phyloP scores from a whole-genome alignment of 37 sponge, comb jelly and placozoan species.

The Aplysina aerophoba region DNA sequence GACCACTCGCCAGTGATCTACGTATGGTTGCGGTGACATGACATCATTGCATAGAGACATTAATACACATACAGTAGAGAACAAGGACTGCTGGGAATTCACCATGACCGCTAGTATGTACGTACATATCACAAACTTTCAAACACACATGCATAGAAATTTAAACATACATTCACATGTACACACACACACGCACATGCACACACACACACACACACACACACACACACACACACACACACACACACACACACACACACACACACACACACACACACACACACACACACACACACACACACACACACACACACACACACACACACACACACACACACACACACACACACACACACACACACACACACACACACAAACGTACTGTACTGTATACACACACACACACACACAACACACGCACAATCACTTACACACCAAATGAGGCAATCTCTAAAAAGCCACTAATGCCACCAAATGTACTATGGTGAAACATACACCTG shows the following conservation, averaged over 20 bases:
- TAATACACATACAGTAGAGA: too few species aligned
- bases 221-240: constrained; percentile 33
- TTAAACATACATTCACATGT: background rate
- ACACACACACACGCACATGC: background rate
- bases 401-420: background rate
- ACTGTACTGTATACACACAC: background rate
- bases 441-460: too few species aligned
- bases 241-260: constrained; percentile 33
- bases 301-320: constrained; percentile 31
- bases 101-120: too few species aligned
- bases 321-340: background rate
- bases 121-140: background rate
- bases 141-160: background rate
- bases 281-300: constrained; percentile 35
- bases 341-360: constrained; percentile 12
- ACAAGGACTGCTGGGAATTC: too few species aligned
- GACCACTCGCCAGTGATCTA: too few species aligned
- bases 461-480: too few species aligned
- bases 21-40: too few species aligned
- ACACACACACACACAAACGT: constrained; percentile 8
- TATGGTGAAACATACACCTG: too few species aligned
- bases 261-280: constrained; percentile 35
- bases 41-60: too few species aligned
- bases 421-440: too few species aligned
- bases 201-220: constrained; percentile 25